Conservation (phyloP, 2,797 vertebrate genomes). For the Leptodactylus fallax region DNA sequence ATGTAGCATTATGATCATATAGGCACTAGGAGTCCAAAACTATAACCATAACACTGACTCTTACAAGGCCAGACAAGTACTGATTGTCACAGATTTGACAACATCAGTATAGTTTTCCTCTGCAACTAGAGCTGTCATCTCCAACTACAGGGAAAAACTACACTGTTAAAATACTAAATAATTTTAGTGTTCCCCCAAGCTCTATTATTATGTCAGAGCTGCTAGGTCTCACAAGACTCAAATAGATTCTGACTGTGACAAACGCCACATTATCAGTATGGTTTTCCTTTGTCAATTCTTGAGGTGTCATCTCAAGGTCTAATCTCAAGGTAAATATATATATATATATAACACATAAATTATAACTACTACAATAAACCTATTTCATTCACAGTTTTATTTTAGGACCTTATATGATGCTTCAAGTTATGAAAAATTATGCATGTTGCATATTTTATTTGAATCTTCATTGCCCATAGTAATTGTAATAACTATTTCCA, state of each 20-base stretch:
- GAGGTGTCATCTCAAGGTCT: background rate
- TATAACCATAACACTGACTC: background rate
- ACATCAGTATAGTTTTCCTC: background rate
- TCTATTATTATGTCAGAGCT: background rate
- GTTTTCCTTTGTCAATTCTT: background rate
- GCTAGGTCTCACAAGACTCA: background rate
- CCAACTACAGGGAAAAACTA: background rate
- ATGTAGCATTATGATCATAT: background rate
- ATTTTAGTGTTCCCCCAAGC: conserved; percentile 7
- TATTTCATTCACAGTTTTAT: too few relatives aligned
- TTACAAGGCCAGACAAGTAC: background rate
- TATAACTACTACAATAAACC: too few relatives aligned
- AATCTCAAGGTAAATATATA: background rate
- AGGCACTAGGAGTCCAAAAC: background rate
- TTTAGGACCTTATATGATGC: too few relatives aligned
- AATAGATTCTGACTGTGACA: background rate
- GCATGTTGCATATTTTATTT: too few relatives aligned
- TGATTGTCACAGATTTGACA: background rate
- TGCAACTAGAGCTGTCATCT: background rate
- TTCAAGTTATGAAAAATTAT: too few relatives aligned
- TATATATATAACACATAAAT: too few relatives aligned
- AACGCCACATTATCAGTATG: background rate
- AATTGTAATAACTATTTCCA: too few relatives aligned
- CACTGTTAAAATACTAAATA: background rate
- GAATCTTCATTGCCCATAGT: too few relatives aligned